Evolutionary conservation across 2,888 invertebrate genomes (phyloP), one percentile per base, ranked within the genome.

Genomic region (Trichacis sp.): DNA sequence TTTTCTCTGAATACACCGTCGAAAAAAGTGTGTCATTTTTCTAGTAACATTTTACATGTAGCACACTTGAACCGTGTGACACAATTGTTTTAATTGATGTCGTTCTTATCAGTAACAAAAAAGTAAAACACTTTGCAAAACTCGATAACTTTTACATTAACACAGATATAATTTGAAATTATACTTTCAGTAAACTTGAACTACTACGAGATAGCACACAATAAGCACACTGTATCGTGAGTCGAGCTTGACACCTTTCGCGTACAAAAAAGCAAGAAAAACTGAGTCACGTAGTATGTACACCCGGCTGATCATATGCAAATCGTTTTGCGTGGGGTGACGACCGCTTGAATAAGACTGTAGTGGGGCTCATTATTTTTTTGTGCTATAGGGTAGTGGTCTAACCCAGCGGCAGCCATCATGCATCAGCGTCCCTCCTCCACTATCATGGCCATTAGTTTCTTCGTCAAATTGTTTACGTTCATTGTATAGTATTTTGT

Each of bases 291-390:
- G 66, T 68, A 69, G 71, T 48, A 56, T 68, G 69, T 19, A 18
- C 74, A 76, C 77, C 78, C 77, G 77, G 77, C 77, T 73, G 67
- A 68, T 67, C 69, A 55, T 66, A 71, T 70, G 71, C 68, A 73
- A 71, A 73, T 71, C 68, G 69, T 57, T 67, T 61, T 58, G 69
- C 54, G 70, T 68, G 72, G 71, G 71, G 71, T 70, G 70, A 69
- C 71, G 63, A 63, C 57, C 63, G 59, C 59, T 62, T 53, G 52
- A 55, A 68, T 68, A 64, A 56, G 52, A 36, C 36, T 67, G 64
- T 70, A 71, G 71, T 65, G 71, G 75, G 76, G 53, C 72, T 73
- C 67, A 63, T 67, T 67, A 67, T 67, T 67, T n/a, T n/a, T 63
- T 67, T 67, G 63, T 38, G 60, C 67, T 60, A 57, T 64, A 57